Evolutionary conservation across 2,113 vertebrate genomes (phyloP).

Genomic region (Ptychochromis oligacanthus): DNA sequence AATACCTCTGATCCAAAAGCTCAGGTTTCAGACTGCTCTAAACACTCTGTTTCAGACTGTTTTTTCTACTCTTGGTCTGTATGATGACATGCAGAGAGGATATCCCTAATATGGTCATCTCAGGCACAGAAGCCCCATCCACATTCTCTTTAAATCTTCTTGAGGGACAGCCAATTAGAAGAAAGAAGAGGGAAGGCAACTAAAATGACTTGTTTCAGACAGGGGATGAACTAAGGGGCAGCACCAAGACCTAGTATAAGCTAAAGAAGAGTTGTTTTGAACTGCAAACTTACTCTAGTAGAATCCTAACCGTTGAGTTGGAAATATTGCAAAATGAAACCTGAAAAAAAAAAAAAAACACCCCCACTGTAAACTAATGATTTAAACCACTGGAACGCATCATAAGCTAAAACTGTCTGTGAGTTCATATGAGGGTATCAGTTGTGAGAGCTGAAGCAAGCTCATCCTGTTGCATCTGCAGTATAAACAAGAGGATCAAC

Average conservation of each 20-base stretch:
- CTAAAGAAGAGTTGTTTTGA: not conserved
- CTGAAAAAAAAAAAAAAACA: not conserved
- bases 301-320: not conserved
- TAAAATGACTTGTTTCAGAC: not conserved
- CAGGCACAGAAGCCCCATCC: not conserved
- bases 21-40: not conserved
- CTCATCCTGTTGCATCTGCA: slow-evolving; percentile 1
- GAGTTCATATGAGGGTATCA: not conserved
- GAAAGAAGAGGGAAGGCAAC: not conserved
- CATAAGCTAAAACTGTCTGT: not conserved
- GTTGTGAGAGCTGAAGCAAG: not conserved
- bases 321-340: not conserved
- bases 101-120: not conserved
- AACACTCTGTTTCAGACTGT: not conserved
- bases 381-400: not conserved
- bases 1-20: too few species aligned
- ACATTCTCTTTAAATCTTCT: not conserved
- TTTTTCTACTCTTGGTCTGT: not conserved
- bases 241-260: not conserved
- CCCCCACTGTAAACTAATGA: not conserved
- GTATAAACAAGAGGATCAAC: slow-evolving; percentile 33
- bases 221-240: not conserved
- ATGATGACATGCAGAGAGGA: not conserved
- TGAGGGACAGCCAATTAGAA: not conserved
- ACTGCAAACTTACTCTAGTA: not conserved